These are phyloP conservation scores for Onthophagus taurus DNA, from an alignment of 1,140 invertebrate genomes.

Conservation along the genomic window DNA sequence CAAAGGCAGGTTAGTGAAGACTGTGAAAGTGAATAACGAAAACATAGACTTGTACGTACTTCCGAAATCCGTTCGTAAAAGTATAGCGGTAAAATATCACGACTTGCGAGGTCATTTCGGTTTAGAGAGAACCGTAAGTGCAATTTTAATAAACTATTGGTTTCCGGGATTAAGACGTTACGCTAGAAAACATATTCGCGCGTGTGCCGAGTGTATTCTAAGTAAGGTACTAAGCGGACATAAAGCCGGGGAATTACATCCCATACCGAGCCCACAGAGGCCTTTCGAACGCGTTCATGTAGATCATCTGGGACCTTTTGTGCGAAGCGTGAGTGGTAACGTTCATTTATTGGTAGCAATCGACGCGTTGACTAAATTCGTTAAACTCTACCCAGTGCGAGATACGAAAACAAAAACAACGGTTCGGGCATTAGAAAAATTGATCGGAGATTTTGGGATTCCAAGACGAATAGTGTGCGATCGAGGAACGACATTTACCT, in stretches of 20 bases:
- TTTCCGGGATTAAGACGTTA: constrained; percentile 17
- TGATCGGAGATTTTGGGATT: background rate
- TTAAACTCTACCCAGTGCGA: constrained; percentile 16
- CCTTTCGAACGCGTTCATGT: constrained; percentile 23
- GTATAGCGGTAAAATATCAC: constrained; percentile 10
- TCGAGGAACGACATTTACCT: background rate
- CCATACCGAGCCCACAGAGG: background rate
- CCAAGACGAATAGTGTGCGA: constrained; percentile 4
- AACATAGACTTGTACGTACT: constrained; percentile 7
- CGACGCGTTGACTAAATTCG: constrained; percentile 26
- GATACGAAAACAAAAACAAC: constrained; percentile 6
- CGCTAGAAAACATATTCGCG: constrained; percentile 16
- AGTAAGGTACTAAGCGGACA: constrained; percentile 16
- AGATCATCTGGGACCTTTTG: constrained; percentile 26
- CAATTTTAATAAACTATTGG: constrained; percentile 10
- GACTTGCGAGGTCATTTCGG: constrained; percentile 11
- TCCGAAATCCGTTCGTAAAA: constrained; percentile 12
- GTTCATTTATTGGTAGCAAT: constrained; percentile 25
- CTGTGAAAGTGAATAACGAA: background rate
- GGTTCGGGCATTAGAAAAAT: background rate
- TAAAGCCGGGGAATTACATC: constrained; percentile 14
- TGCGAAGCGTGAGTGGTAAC: constrained; percentile 21
- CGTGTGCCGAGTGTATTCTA: constrained; percentile 16
- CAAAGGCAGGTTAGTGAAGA: constrained; percentile 3
- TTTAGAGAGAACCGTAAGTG: constrained; percentile 7